These are phyloP conservation scores for Chaetodon auriga DNA, from an alignment of 2,113 vertebrate genomes.

Conservation along the genomic window DNA sequence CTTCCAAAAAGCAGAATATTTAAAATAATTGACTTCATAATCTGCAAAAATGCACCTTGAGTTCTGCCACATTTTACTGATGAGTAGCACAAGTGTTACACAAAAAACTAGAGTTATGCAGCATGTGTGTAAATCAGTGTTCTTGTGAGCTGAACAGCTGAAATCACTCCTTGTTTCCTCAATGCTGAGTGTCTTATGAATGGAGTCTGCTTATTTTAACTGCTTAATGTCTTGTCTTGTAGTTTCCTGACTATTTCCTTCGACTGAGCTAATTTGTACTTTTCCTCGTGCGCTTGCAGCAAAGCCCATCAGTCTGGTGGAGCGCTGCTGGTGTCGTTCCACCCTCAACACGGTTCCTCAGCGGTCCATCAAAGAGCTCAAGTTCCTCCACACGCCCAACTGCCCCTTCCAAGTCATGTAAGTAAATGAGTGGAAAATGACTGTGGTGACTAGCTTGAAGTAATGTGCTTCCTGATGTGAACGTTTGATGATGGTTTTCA, in stretches of 20 bases:
- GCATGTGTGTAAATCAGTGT: no score
- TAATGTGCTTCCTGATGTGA: slow-evolving; percentile 17
- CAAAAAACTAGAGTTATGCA: neutral
- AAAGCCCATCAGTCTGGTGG: slow-evolving; percentile 96
- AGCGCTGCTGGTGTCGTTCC: slow-evolving; percentile 95
- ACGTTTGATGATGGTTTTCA: neutral
- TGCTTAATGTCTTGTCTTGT: neutral
- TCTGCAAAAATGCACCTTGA: neutral
- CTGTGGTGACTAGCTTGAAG: neutral
- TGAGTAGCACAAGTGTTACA: no score
- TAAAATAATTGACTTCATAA: neutral
- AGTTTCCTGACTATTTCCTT: neutral
- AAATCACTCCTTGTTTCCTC: no score
- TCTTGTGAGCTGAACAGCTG: no score
- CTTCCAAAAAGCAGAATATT: neutral
- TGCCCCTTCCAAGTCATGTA: slow-evolving; percentile 98
- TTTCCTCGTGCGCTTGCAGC: slow-evolving; percentile 78
- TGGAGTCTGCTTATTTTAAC: neutral
- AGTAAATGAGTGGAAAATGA: slow-evolving; percentile 74
- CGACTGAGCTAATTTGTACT: neutral
- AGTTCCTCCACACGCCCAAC: slow-evolving; percentile 96
- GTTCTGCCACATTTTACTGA: no score
- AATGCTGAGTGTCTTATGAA: neutral
- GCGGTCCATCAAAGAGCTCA: slow-evolving; percentile 94
- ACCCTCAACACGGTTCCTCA: slow-evolving; percentile 94